Evolutionary conservation across 2,113 vertebrate genomes (phyloP).

Genomic region (Macrotus californicus): DNA sequence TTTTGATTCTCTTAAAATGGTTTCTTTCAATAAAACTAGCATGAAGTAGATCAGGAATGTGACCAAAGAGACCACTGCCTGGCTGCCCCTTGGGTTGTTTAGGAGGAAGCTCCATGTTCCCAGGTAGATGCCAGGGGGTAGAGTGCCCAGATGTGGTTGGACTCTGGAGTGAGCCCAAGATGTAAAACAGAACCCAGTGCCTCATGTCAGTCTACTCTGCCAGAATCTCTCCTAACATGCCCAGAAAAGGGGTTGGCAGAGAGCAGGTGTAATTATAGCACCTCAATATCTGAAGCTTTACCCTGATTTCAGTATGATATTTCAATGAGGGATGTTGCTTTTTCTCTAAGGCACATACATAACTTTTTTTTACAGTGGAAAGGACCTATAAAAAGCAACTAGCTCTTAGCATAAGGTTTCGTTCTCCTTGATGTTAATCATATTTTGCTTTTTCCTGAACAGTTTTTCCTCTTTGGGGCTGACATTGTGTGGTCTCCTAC

Average conservation of each 20-base stretch:
- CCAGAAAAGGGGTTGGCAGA: not conserved
- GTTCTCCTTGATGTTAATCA: not conserved
- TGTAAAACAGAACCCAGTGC: not conserved
- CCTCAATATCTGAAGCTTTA: not conserved
- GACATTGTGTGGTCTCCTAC: not conserved
- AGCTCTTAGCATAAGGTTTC: conserved; percentile 17
- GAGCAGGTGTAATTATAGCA: not conserved
- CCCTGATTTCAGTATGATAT: conserved; percentile 10
- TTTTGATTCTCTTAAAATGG: conserved; percentile 44
- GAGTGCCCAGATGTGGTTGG: not conserved
- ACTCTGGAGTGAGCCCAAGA: not conserved
- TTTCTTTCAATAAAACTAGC: conserved; percentile 26
- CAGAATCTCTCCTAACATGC: not conserved
- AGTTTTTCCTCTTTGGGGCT: not conserved
- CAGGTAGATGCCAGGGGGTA: not conserved
- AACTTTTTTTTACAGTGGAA: not conserved
- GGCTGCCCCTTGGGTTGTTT: not conserved
- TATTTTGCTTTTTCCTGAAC: conserved; percentile 31
- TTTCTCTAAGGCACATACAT: not conserved
- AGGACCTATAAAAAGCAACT: not conserved
- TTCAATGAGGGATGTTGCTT: not conserved
- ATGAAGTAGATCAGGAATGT: not conserved
- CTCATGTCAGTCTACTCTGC: not conserved
- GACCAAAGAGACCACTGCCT: not conserved
- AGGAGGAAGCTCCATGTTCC: not conserved